Conservation (phyloP, 2,797 vertebrate species). For the Phalanger gymnotis region DNA sequence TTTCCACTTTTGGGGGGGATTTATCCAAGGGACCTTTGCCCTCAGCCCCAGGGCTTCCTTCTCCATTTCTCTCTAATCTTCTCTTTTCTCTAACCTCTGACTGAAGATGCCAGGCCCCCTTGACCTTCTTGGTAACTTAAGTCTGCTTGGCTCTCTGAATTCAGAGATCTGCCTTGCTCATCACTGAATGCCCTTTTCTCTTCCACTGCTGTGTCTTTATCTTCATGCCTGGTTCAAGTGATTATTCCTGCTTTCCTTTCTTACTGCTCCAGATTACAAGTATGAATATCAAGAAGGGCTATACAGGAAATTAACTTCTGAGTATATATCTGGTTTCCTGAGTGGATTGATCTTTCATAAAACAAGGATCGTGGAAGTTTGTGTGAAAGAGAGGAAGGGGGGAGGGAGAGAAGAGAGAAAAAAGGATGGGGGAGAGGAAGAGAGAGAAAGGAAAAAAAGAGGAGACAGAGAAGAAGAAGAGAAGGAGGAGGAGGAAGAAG, state of each 20-base stretch:
- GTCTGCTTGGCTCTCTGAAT: background rate
- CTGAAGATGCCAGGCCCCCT: background rate
- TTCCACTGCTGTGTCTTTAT: background rate
- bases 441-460: background rate
- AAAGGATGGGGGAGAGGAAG: background rate
- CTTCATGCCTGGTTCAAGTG: background rate
- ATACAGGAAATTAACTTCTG: background rate
- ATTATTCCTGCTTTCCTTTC: background rate
- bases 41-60: background rate
- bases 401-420: background rate
- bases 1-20: background rate
- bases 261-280: background rate
- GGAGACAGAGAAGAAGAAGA: background rate
- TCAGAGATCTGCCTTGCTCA: background rate
- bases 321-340: background rate
- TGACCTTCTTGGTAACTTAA: background rate
- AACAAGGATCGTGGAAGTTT: background rate
- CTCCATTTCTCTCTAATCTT: background rate
- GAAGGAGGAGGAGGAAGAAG: background rate
- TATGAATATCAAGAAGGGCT: background rate
- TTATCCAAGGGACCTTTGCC: background rate
- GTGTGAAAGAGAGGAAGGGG: background rate
- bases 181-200: background rate
- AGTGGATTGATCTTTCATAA: background rate
- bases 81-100: background rate